Base-by-base conservation (phyloP, 2,113 vertebrate species). In the Tragulus kanchil region DNA sequence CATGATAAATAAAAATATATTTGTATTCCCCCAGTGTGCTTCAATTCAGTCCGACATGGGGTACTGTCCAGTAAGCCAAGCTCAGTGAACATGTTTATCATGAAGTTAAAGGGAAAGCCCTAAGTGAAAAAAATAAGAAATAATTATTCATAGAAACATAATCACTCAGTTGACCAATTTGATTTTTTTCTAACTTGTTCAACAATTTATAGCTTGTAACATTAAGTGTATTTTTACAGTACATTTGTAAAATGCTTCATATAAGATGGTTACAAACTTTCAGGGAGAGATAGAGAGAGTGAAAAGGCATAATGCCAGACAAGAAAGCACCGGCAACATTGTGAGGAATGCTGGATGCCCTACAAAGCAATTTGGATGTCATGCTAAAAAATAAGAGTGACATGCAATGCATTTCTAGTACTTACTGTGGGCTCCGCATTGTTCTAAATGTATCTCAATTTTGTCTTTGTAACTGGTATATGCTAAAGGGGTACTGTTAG, bases 1-100 rank as follows among this genome's bases (percentile, higher is more conserved):
- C 95, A 77, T 82, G 71, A 90, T 93, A 48, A 88, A 78, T 90
- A 90, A 92, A 94, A 92, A 93, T 93, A n/a, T 71, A 94, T 93
- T 95, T 93, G 28, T 87, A 36, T 96, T 89, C 90, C 67, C 42
- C 75, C 58, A 75, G 62, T 69, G 69, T 92, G 64, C 48, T 75
- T 84, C 21, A 52, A 28, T 67, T 77, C 65, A 26, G 23, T 67
- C 26, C 3, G 78, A 75, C 84, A 50, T 90, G 52, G 58, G 45
- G 94, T 82, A 86, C 12, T 67, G 65, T 77, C 26, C 31, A 62
- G 36, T 65, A 94, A 79, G 13, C 16, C 36, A 86, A 62, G 9
- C 77, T 97, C 71, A 56, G 14, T 65, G 89, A 82, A n/a, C 36
- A 64, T 61, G 11, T 83, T 87, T 71, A 90, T 93, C 83, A 93